Percentiles rank a stretch among this genome's conserved stretches.
Evolutionary conservation across 1,140 invertebrate species (phyloP).

Genomic region (Coboldia fuscipes): DNA sequence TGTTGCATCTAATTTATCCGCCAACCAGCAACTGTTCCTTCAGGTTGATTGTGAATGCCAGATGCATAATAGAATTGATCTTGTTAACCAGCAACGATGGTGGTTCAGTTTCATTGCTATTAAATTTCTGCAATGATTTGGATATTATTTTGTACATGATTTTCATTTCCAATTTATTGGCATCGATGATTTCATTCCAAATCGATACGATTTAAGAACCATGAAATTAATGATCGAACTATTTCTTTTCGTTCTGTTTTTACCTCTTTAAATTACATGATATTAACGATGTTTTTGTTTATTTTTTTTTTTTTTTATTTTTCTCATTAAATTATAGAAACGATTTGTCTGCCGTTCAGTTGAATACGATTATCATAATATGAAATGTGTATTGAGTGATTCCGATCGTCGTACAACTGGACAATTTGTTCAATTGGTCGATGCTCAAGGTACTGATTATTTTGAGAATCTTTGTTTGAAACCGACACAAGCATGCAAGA

Average conservation of each 20-base stretch:
- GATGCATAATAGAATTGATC: too few relatives aligned
- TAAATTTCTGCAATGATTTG: too few relatives aligned
- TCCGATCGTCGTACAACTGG: constrained; percentile 67
- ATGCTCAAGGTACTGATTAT: constrained; percentile 80
- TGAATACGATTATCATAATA: constrained; percentile 82
- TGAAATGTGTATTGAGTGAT: constrained; percentile 76
- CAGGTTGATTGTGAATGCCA: too few relatives aligned
- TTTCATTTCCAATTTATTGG: too few relatives aligned
- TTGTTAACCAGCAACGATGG: too few relatives aligned
- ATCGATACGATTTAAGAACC: background rate
- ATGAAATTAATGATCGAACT: constrained; percentile 1
- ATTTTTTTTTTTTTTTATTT: constrained; percentile 5
- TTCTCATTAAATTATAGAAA: constrained; percentile 29
- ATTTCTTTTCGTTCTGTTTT: background rate
- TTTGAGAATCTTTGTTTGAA: constrained; percentile 89
- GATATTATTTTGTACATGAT: too few relatives aligned
- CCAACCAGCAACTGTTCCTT: too few relatives aligned
- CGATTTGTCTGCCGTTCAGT: constrained; percentile 78
- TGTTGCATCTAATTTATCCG: too few relatives aligned
- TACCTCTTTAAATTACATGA: background rate
- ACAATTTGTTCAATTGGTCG: constrained; percentile 64
- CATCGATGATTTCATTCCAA: too few relatives aligned
- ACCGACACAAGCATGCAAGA: constrained; percentile 64
- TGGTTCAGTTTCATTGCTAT: too few relatives aligned
- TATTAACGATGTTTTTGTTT: constrained; percentile 1